Evolutionary conservation across 2,797 vertebrate species (phyloP).

Genomic region (Avahi laniger): DNA sequence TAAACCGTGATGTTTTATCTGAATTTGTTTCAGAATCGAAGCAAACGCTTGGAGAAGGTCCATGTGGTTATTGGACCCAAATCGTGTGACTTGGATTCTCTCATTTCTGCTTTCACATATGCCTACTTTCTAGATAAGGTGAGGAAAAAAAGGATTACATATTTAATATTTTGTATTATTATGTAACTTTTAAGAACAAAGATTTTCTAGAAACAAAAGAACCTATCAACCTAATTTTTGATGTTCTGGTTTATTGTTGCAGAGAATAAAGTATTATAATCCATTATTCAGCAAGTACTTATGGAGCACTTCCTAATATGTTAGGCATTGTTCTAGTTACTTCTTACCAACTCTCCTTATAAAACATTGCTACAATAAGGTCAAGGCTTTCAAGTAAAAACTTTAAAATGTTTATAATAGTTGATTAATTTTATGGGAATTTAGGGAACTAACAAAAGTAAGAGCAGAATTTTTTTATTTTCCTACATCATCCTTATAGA

Average conservation of each 20-base stretch:
- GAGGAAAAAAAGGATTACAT: constrained; percentile 57
- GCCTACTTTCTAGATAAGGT: constrained; percentile 95
- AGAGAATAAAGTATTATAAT: constrained; percentile 45
- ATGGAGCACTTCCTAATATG: background rate
- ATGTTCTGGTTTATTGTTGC: background rate
- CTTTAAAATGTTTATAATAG: background rate
- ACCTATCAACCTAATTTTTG: background rate
- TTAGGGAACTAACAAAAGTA: constrained; percentile 36
- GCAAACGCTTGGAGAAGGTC: constrained; percentile 85
- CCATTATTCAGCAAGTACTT: background rate
- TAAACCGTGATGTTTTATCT: constrained; percentile 31
- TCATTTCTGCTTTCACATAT: constrained; percentile 91
- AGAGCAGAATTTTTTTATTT: constrained; percentile 6
- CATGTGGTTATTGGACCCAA: constrained; percentile 93
- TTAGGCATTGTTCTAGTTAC: background rate
- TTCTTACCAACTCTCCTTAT: background rate
- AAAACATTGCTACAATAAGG: background rate
- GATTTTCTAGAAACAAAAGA: background rate
- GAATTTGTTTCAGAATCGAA: constrained; percentile 86
- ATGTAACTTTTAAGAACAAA: background rate
- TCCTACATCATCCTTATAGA: background rate
- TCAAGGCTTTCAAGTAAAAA: background rate
- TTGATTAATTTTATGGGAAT: background rate
- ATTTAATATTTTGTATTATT: background rate
- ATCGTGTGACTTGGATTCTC: constrained; percentile 91